Base-by-base conservation (phyloP, 2,888 invertebrate genomes). In the Chironomus tentans region DNA sequence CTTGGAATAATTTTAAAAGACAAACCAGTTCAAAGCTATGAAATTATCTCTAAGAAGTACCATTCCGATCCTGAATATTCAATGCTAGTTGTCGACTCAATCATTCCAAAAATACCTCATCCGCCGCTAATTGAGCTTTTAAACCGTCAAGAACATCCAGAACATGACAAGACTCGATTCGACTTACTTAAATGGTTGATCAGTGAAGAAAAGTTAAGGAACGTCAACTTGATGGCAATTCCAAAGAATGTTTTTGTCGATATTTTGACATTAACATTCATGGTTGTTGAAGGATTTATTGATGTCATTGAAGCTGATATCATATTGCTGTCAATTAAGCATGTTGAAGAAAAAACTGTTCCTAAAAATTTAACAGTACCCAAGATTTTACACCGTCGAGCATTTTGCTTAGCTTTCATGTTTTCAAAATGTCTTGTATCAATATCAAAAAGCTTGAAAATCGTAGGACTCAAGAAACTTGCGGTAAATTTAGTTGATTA, bases 71-170 rank as follows among this genome's bases (percentile, higher is more conserved):
- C n/a, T n/a, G n/a, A n/a, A n/a, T n/a, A n/a, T n/a, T n/a, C n/a
- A n/a, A n/a, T n/a, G n/a, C n/a, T n/a, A n/a, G n/a, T 0, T 61
- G 10, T 72, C 7, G 4, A 22, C 1, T 68, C 75, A 4, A 38
- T 68, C 3, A 50, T 47, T 28, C 75, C 75, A 15, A 4, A 4
- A 22, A 13, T 6, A 10, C 2, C 4, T 5, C 12, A 69, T 1
- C 76, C 76, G 6, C 48, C 69, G 4, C 28, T 76, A 56, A 18
- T 69, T 15, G 68, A 56, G n/a, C 28, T 74, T 6, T 12, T 74
- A 13, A 22, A 72, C 2, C 28, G 72, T 3, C 2, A 10, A 21
- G 13, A 62, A 15, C 21, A 72, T 72, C 62, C 72, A n/a, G 2
- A 38, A 12, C 61, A 38, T 21, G 62, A 72, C 13, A 2, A 18